These are phyloP conservation scores for Onychomys torridus DNA, from an alignment of 2,797 vertebrate species.

Conservation along the genomic window DNA sequence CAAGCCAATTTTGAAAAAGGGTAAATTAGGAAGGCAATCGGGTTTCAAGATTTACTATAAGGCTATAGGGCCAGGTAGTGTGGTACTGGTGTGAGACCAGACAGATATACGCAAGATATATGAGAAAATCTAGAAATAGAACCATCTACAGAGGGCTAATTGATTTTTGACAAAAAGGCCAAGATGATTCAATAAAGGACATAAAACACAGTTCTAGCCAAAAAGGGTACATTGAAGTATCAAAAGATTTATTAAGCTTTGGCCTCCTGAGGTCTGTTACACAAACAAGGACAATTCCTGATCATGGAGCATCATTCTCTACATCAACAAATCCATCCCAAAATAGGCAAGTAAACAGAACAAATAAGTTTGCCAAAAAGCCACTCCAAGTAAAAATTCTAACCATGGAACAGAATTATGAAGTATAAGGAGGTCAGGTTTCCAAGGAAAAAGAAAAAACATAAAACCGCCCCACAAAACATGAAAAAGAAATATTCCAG, in stretches of 20 bases:
- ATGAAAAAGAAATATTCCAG: background rate
- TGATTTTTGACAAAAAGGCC: background rate
- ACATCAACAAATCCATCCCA: background rate
- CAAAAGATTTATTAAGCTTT: background rate
- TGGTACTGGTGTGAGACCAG: background rate
- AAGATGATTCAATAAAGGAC: background rate
- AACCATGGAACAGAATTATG: background rate
- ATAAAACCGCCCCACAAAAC: background rate
- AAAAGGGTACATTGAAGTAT: background rate
- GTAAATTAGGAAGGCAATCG: background rate
- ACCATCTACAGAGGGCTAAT: background rate
- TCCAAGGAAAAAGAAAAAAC: background rate
- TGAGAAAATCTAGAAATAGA: background rate
- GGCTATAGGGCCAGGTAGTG: background rate
- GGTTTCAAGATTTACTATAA: background rate
- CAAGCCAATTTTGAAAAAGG: slow-evolving; percentile 4
- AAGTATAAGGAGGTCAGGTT: background rate
- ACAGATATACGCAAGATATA: background rate
- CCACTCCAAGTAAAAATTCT: background rate
- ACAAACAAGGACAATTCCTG: background rate
- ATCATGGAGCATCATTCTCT: background rate
- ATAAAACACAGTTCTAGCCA: background rate
- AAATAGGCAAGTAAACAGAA: background rate
- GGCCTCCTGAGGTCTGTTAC: background rate
- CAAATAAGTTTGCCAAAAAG: background rate